Conservation (phyloP, 2,113 vertebrate genomes). For the Boleophthalmus pectinirostris region DNA sequence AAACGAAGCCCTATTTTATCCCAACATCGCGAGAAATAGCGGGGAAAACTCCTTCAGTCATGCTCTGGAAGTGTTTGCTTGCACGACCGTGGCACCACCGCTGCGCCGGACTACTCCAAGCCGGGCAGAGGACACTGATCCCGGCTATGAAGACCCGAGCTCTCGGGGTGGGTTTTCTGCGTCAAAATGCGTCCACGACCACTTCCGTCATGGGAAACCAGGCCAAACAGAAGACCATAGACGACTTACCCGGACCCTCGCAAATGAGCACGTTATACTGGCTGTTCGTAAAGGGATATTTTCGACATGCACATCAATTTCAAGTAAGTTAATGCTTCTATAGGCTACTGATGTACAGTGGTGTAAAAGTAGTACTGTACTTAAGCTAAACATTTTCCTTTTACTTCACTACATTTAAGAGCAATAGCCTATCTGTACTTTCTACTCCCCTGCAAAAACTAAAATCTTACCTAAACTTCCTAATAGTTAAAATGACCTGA, state of each 20-base stretch:
- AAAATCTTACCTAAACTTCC: too few species aligned
- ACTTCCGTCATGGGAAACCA: conserved; percentile 1
- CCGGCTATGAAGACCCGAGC: not conserved
- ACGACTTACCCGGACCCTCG: conserved; percentile 69
- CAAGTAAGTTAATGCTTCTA: conserved; percentile 58
- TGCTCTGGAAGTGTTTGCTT: not conserved
- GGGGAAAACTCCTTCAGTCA: not conserved
- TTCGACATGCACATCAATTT: conserved; percentile 68
- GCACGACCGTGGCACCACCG: not conserved
- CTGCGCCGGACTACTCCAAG: not conserved
- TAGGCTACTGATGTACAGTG: too few species aligned
- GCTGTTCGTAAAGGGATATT: conserved; percentile 76
- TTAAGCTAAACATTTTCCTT: too few species aligned
- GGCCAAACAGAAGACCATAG: conserved; percentile 59
- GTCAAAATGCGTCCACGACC: not conserved
- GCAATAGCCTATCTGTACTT: too few species aligned
- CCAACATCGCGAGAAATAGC: not conserved
- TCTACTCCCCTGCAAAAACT: too few species aligned
- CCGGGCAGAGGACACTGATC: not conserved
- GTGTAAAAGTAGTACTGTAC: too few species aligned
- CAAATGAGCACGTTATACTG: conserved; percentile 68
- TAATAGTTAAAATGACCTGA: too few species aligned
- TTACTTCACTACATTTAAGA: too few species aligned
- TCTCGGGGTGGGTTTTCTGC: not conserved
- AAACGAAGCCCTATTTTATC: not conserved